Evolutionary conservation across 2,113 vertebrate genomes (phyloP).

Genomic region (Stegostoma tigrinum): DNA sequence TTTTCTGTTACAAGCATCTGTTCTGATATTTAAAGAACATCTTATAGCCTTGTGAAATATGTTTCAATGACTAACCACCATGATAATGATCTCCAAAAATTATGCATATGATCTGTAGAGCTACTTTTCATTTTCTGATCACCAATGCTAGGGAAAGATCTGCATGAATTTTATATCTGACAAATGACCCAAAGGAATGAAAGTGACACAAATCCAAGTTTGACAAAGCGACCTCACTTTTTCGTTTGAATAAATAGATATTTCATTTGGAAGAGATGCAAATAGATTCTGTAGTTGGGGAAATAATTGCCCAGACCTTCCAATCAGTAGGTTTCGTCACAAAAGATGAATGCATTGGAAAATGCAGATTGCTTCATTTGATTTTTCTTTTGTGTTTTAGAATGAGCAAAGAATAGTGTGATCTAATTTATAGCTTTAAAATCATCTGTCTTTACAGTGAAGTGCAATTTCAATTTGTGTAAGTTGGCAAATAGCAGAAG

Average conservation of each 20-base stretch:
- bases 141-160: neutral
- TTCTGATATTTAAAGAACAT: no score
- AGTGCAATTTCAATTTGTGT: neutral
- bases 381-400: neutral
- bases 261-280: neutral
- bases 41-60: no score
- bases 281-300: neutral
- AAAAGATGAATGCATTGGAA: neutral
- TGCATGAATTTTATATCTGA: neutral
- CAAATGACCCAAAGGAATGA: neutral
- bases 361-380: conserved; percentile 15
- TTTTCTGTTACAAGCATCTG: no score
- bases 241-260: neutral
- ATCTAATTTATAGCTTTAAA: neutral
- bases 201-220: neutral
- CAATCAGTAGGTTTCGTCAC: neutral
- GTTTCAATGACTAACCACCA: no score
- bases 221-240: neutral
- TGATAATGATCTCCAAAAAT: no score
- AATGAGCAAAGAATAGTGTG: neutral
- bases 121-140: no score
- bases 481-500: no score
- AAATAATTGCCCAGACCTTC: neutral
- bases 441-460: neutral
- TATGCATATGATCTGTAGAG: no score